phyloP scores from a whole-genome alignment of 2,113 vertebrate genomes.

The Neogale vison region DNA sequence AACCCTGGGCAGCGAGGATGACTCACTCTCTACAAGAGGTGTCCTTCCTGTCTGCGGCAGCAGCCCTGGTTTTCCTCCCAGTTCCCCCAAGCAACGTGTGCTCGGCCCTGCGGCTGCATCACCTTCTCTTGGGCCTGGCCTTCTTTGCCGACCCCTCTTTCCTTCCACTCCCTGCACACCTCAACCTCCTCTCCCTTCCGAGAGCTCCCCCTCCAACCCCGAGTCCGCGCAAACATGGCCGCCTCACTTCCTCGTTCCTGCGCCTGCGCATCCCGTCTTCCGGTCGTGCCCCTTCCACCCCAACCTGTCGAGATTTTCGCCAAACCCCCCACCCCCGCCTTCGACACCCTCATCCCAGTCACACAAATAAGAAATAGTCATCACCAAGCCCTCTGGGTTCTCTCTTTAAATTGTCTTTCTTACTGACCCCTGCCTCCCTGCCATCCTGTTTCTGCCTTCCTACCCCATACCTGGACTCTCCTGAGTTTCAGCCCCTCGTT shows the following conservation, averaged over 20 bases:
- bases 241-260: background rate
- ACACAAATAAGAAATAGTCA: background rate
- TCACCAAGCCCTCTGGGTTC: background rate
- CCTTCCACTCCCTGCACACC: background rate
- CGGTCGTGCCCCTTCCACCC: rapidly evolving
- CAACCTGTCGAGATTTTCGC: background rate
- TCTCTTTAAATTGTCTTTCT: background rate
- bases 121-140: background rate
- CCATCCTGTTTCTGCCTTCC: background rate
- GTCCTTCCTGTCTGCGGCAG: background rate
- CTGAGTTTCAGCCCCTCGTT: background rate
- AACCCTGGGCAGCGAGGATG: background rate
- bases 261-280: rapidly evolving
- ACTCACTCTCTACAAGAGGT: background rate
- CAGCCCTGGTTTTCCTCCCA: background rate
- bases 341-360: background rate
- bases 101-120: background rate
- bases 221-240: rapidly evolving
- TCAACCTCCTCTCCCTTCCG: no score
- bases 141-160: background rate
- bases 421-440: background rate
- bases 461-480: background rate
- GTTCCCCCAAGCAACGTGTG: no score
- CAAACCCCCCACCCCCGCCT: background rate
- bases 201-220: background rate